phyloP scores from a whole-genome alignment of 2,888 invertebrate species.

The Chloroclysta siterata region DNA sequence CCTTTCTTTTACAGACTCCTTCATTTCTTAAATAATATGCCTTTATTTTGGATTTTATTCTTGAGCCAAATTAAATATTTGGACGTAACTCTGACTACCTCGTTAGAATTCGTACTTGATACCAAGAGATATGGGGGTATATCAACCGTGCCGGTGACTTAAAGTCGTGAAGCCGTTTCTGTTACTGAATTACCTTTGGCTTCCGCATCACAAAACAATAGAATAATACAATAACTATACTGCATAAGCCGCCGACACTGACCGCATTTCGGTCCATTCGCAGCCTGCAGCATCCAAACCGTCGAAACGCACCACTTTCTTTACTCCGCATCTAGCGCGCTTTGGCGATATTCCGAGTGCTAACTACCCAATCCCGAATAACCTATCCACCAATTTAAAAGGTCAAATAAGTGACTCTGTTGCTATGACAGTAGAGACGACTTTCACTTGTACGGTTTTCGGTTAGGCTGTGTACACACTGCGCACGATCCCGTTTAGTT shows the following conservation, averaged over 20 bases:
- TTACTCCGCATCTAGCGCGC: slow-evolving; percentile 73
- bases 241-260: slow-evolving; percentile 53
- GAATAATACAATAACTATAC: not conserved
- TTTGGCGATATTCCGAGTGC: slow-evolving; percentile 39
- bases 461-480: slow-evolving; percentile 60
- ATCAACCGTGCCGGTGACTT: too few species aligned
- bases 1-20: too few species aligned
- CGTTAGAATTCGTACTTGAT: too few species aligned
- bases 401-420: slow-evolving; percentile 44
- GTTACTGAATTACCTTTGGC: too few species aligned
- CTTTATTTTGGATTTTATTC: too few species aligned
- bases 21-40: too few species aligned
- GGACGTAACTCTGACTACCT: too few species aligned
- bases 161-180: too few species aligned
- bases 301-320: slow-evolving; percentile 81
- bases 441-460: slow-evolving; percentile 45
- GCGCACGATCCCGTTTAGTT: slow-evolving; percentile 70
- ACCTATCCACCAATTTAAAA: slow-evolving; percentile 51
- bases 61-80: too few species aligned
- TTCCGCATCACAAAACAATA: slow-evolving; percentile 19
- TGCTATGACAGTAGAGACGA: slow-evolving; percentile 40
- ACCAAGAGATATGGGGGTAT: too few species aligned
- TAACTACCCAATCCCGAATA: slow-evolving; percentile 39
- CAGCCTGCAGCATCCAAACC: slow-evolving; percentile 69
- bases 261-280: slow-evolving; percentile 63